A percentile compares a stretch with the other conserved stretches of the same genome.
Conservation (phyloP, 1,140 invertebrate species). For the Thrips palmi region DNA sequence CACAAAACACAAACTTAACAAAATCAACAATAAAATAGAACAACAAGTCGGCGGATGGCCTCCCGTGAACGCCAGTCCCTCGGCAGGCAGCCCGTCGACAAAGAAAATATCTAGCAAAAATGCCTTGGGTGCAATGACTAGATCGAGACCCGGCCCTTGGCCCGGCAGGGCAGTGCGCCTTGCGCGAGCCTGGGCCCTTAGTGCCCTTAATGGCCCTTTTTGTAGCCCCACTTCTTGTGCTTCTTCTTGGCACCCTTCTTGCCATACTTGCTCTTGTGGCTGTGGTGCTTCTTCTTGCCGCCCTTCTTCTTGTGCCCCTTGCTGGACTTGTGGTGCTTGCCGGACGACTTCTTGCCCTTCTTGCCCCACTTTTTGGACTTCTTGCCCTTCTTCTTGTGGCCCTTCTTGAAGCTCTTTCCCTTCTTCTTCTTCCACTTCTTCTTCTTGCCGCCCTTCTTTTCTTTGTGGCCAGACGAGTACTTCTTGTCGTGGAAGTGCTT, state of each 20-base stretch:
- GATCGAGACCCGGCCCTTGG: no score
- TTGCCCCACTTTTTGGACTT: conserved; percentile 38
- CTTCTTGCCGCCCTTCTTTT: conserved; percentile 37
- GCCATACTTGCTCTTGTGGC: conserved; percentile 39
- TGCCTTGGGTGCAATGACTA: no score
- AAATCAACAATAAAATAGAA: no score
- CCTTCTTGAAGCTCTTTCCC: conserved; percentile 53
- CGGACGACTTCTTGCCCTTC: conserved; percentile 38
- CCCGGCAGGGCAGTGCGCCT: not conserved
- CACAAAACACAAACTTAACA: no score
- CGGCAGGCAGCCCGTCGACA: no score
- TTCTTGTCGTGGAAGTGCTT: conserved; percentile 47
- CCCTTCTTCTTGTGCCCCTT: conserved; percentile 46
- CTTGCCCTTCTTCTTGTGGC: conserved; percentile 44
- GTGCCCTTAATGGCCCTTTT: conserved; percentile 13
- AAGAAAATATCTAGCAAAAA: no score
- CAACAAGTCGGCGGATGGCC: no score
- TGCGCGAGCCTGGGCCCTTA: no score
- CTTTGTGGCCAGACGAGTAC: conserved; percentile 38
- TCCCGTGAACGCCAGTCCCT: no score
- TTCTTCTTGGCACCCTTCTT: conserved; percentile 45
- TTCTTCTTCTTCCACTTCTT: conserved; percentile 41
- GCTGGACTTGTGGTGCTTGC: conserved; percentile 34
- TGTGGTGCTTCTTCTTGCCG: conserved; percentile 43
- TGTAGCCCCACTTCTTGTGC: conserved; percentile 43